phyloP scores from a whole-genome alignment of 2,888 invertebrate species.

The Lasius platythorax region DNA sequence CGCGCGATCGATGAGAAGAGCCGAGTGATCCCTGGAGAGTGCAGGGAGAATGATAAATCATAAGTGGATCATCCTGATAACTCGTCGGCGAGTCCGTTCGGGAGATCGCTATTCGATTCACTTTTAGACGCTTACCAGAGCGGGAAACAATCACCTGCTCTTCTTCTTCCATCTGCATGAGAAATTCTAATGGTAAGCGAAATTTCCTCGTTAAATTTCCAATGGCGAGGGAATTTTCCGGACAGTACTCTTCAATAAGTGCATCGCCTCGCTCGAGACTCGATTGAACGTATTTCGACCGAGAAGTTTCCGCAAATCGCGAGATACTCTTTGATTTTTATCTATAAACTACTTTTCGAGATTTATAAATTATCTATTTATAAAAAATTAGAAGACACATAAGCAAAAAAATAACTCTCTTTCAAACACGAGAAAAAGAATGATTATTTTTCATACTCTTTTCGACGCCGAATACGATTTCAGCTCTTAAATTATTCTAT shows the following conservation, averaged over 20 bases:
- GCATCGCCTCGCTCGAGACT: not conserved
- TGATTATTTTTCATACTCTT: not conserved
- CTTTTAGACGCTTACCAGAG: slow-evolving; percentile 52
- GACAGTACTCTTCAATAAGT: slow-evolving; percentile 23
- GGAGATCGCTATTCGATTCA: slow-evolving; percentile 47
- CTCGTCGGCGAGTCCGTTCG: slow-evolving; percentile 26
- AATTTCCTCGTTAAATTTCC: slow-evolving; percentile 37
- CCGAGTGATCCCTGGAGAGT: slow-evolving; percentile 15
- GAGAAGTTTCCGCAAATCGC: slow-evolving; percentile 17
- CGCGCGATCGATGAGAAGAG: not conserved
- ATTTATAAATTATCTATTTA: not conserved
- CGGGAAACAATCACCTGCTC: slow-evolving; percentile 61
- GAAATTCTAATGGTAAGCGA: slow-evolving; percentile 3
- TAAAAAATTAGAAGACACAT: not conserved
- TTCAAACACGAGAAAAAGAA: not conserved
- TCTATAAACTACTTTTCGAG: not conserved
- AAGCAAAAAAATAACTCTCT: not conserved
- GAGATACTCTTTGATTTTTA: not conserved
- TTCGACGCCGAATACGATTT: no score
- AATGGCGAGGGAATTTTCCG: slow-evolving; percentile 31
- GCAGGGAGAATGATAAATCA: slow-evolving; percentile 51
- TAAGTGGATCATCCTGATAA: slow-evolving; percentile 63
- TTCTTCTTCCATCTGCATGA: slow-evolving; percentile 44
- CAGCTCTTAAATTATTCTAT: no score
- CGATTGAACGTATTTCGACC: not conserved